Base-by-base conservation (phyloP, 2,113 vertebrate species). In the Rynchops niger region DNA sequence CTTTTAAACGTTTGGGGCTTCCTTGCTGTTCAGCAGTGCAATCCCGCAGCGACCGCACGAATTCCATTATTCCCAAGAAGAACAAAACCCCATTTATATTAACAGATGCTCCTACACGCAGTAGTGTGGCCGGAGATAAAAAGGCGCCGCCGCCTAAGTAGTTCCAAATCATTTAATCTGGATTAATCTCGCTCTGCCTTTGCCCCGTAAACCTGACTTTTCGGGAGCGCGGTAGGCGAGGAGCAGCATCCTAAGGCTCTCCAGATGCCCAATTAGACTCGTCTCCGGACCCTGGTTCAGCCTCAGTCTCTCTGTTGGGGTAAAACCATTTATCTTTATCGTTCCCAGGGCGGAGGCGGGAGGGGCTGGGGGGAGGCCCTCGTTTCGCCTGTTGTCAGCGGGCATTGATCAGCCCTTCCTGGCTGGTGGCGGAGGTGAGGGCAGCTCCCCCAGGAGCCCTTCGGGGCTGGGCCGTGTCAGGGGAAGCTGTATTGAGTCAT, bases 401-500 rank as follows among this genome's bases (percentile, higher is more conserved):
- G 97, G 94, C 98, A 98, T 97, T 89, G 98, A 98, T 98, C 98
- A 96, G 98, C 93, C 95, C 80, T 65, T 82, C 93, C 93, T 53
- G 95, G 97, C 97, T 79, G 97, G 98, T 90, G 97, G 97, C 84
- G 12, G 93, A 95, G 97, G 98, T 87, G 95, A 97, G 98, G 98
- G 97, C 97, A 93, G 49, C 93, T 98, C 98, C 98, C 98, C 79
- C 47, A 95, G 98, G 98, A 98, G 96, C 95, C 95, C 97, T 97
- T 91, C 70, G 71, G 97, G 97, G 96, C 98, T 74, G 92, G 97
- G 97, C 98, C 65, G 7, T 93, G 98, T 97, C 97, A 96, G 87
- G 77, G 95, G 92, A 82, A 96, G 93, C 98, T 82, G 82, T 95
- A 98, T 97, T 98, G 98, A 98, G 98, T 94, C 98, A 77, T 98